phyloP scores from a whole-genome alignment of 2,888 invertebrate genomes.

The Nephrocerus scutellatus region DNA sequence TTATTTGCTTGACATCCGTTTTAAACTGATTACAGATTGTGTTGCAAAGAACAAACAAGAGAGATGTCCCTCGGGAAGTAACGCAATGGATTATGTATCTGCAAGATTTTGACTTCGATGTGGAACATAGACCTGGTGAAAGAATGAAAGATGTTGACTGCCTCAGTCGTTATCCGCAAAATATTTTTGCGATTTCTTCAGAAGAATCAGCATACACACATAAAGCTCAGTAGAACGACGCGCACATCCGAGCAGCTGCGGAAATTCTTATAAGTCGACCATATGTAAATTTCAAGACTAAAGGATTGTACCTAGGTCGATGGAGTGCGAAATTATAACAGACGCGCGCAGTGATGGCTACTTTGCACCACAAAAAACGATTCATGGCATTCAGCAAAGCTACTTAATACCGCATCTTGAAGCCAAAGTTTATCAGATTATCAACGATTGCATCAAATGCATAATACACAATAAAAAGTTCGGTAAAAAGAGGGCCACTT shows the following conservation, averaged over 20 bases:
- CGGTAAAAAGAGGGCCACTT: constrained; percentile 36
- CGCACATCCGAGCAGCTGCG: not conserved
- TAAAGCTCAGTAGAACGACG: constrained; percentile 5
- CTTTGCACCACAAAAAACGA: not conserved
- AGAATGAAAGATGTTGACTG: constrained; percentile 23
- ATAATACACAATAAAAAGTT: constrained; percentile 18
- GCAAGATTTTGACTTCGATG: constrained; percentile 20
- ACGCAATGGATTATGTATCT: no score
- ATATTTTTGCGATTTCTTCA: not conserved
- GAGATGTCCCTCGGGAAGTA: constrained; percentile 22
- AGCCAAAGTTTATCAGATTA: not conserved
- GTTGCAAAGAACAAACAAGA: constrained; percentile 19
- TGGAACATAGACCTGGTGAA: constrained; percentile 19
- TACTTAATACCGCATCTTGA: not conserved
- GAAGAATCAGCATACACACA: constrained; percentile 1
- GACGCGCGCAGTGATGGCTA: constrained; percentile 4
- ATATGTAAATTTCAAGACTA: constrained; percentile 5
- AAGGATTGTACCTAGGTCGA: not conserved
- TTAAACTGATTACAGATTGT: constrained; percentile 19
- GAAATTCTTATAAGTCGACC: constrained; percentile 3
- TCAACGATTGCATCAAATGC: not conserved
- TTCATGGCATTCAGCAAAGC: not conserved
- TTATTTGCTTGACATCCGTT: constrained; percentile 24
- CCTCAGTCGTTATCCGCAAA: constrained; percentile 12
- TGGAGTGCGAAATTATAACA: not conserved